Conservation (phyloP, 2,888 invertebrate genomes). For the Sarcophaga caerulescens region DNA sequence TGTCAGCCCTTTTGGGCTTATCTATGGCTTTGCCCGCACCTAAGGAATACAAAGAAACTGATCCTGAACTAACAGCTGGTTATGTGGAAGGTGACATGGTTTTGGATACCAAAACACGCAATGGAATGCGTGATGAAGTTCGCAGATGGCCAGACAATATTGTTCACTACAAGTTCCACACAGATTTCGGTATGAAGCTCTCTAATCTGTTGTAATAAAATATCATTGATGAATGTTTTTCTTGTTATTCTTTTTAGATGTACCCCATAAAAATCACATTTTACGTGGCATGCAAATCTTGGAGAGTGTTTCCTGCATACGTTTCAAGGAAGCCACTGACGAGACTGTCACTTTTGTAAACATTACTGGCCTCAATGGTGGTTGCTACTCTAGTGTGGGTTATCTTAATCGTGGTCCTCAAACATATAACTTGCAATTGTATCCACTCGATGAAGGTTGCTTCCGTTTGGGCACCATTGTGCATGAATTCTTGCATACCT, state of each 20-base stretch:
- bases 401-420: constrained; percentile 81
- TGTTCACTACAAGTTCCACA: constrained; percentile 85
- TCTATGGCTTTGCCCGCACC: constrained; percentile 48
- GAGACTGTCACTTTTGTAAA: constrained; percentile 73
- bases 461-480: constrained; percentile 83
- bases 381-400: constrained; percentile 91
- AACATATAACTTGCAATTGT: constrained; percentile 74
- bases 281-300: constrained; percentile 87
- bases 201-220: neutral
- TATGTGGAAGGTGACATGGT: constrained; percentile 89
- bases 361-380: constrained; percentile 80
- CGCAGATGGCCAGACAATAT: constrained; percentile 85
- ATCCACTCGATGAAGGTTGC: constrained; percentile 76
- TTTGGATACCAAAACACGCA: constrained; percentile 82
- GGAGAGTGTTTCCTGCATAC: constrained; percentile 87
- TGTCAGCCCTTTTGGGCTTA: constrained; percentile 17
- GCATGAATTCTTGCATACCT: constrained; percentile 89
- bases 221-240: too few relatives aligned
- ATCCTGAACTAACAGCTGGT: constrained; percentile 89
- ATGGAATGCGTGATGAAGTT: constrained; percentile 83
- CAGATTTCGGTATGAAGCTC: constrained; percentile 70
- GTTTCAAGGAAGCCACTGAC: constrained; percentile 84
- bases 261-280: constrained; percentile 84
- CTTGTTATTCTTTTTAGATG: constrained; percentile 71
- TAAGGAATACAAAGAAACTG: constrained; percentile 74